Evolutionary conservation across 30 jellyfish, hydroid and myxozoan species (phyloP), one percentile per base, ranked within the genome.

Genomic region (Hydractinia symbiolongicarpus): DNA sequence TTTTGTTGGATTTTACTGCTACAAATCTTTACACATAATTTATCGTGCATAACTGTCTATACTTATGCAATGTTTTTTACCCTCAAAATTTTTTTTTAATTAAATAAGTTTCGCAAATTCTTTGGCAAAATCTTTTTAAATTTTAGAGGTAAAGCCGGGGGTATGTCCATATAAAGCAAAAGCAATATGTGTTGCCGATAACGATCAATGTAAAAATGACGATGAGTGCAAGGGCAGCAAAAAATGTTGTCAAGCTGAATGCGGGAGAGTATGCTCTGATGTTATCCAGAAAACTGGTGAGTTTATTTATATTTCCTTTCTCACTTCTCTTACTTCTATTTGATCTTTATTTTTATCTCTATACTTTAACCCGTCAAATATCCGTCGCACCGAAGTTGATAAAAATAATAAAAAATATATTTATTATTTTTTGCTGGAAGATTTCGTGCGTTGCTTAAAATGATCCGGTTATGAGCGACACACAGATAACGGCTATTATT

Each of bases 221-320:
- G 83, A 74, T 20, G 83, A 74, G 51, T 74, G 83, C 73, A 49
- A 50, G 50, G 66, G 76, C 14, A 50, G 8, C n/a, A 49, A 55
- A 30, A 74, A 74, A 67, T 74, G 83, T 74, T 74, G 83, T 50
- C 50, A 49, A 11, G 54, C 73, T 17, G 49, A 14, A 44, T 74
- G 83, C 1, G 83, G 83, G 0, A 49, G 50, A 7, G 13, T 8
- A 49, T 74, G 83, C 21, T 20, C 15, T 1, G 14, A 55, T 15
- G 61, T 49, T 49, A 49, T 74, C 3, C 51, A 74, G 21, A 74
- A 74, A 55, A 30, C 69, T 30, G 83, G 83, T 74, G 4, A 9
- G 60, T 13, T 60, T 60, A 13, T 60, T 13, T 13, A 60, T 60
- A 13, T 13, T 2, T 60, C 19, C 19, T 13, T 13, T 60, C n/a